phyloP scores from a whole-genome alignment of 2,113 vertebrate genomes.

The Setophaga kirtlandii region DNA sequence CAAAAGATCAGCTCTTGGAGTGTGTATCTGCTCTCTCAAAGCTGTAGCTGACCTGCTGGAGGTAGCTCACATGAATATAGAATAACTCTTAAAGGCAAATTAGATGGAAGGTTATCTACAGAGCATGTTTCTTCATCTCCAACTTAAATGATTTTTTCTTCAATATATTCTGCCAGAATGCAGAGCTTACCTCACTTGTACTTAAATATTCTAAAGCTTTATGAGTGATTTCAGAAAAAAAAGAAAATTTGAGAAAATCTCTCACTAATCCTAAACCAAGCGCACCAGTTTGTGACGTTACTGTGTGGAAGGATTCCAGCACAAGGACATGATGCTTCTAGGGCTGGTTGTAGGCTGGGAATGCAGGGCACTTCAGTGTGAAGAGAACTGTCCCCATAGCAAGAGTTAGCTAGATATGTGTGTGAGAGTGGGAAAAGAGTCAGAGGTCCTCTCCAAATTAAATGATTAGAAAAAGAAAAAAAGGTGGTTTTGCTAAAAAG shows the following conservation, averaged over 20 bases:
- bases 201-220: neutral
- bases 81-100: neutral
- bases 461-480: neutral
- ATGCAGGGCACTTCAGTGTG: neutral
- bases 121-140: neutral
- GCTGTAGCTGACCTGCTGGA: neutral
- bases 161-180: neutral
- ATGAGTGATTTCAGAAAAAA: neutral
- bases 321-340: neutral
- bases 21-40: neutral
- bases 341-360: neutral
- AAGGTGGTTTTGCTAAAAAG: neutral
- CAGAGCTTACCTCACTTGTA: neutral
- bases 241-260: neutral
- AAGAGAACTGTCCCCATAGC: neutral
- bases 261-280: neutral
- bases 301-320: neutral
- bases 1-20: neutral
- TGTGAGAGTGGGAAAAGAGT: neutral
- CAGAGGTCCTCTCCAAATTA: neutral
- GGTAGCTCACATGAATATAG: neutral
- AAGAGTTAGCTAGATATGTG: neutral
- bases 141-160: neutral
- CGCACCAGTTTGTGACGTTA: neutral
- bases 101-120: neutral